phyloP scores from a whole-genome alignment of 2,113 vertebrate species.

The Oreotrochilus melanogaster region DNA sequence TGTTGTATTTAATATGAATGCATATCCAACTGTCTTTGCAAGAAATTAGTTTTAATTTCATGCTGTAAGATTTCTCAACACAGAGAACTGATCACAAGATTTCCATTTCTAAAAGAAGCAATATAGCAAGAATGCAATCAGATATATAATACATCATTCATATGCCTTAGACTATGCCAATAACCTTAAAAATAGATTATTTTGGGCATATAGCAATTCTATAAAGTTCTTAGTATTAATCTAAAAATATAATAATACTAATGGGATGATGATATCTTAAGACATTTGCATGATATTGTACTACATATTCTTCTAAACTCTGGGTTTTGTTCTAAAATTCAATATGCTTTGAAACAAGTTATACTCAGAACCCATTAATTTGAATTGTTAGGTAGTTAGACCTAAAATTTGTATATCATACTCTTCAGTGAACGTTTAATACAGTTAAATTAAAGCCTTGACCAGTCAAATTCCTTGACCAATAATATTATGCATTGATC shows the following conservation, averaged over 20 bases:
- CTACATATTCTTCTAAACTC: not conserved
- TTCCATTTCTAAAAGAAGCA: not conserved
- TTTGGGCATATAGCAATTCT: not conserved
- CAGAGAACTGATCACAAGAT: not conserved
- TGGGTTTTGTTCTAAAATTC: not conserved
- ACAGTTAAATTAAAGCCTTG: not conserved
- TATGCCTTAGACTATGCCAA: not conserved
- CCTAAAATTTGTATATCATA: not conserved
- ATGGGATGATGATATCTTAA: not conserved
- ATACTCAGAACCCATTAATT: not conserved
- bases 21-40: not conserved
- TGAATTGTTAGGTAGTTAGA: not conserved
- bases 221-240: not conserved
- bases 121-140: not conserved
- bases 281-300: not conserved
- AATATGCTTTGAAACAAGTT: not conserved
- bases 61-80: not conserved
- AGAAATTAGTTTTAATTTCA: constrained; percentile 6
- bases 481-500: not conserved
- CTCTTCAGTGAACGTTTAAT: not conserved
- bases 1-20: not conserved
- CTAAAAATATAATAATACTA: not conserved
- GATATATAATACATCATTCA: not conserved
- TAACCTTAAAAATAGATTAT: not conserved
- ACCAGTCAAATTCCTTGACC: not conserved